Base-by-base conservation (phyloP, 2,888 invertebrate genomes). In the Nebria brevicollis region DNA sequence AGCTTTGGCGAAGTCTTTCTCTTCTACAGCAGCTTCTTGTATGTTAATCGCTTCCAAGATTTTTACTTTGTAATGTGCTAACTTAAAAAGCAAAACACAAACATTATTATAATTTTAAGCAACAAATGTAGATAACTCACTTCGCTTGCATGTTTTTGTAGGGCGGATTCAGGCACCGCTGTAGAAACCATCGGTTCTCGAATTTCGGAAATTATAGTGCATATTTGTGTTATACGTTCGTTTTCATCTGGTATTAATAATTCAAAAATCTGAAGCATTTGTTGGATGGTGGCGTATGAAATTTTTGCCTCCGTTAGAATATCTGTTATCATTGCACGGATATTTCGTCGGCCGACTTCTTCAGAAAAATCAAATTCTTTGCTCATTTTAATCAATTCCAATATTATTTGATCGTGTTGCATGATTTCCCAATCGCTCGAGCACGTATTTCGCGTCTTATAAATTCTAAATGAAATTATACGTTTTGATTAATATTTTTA, bases 281-380 rank as follows among this genome's bases (percentile, higher is more conserved):
- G 66, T 25, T 25, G 26, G 25, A 43, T 76, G 7, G 65, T 72
- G n/a, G 65, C 72, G 66, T 43, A 77, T 13, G 72, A 26, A 20
- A 72, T 10, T 26, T 72, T 41, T 13, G 65, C 72, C 3, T 81
- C 77, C 42, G 66, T 81, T 66, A 81, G 66, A 13, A 81, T 65
- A 41, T 41, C 43, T 26, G 72, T 73, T 42, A 81, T 42, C 66
- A 81, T 42, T 65, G 72, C 42, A 25, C 41, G 25, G 13, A 81
- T 42, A n/a, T 72, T 64, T 34, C 41, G 88, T 86, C 88, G 85
- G 82, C 91, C 91, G 82, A 90, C 90, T 86, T 92, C 92, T 86
- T 93, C 93, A 8, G 91, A 88, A 3, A 92, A 86, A 85, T 93
- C 93, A 85, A 91, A 91, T 11, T 88, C 85, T 77, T 89, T 88